Evolutionary conservation across 2,888 invertebrate species (phyloP).

Genomic region (Melikaiella ostensackeni): DNA sequence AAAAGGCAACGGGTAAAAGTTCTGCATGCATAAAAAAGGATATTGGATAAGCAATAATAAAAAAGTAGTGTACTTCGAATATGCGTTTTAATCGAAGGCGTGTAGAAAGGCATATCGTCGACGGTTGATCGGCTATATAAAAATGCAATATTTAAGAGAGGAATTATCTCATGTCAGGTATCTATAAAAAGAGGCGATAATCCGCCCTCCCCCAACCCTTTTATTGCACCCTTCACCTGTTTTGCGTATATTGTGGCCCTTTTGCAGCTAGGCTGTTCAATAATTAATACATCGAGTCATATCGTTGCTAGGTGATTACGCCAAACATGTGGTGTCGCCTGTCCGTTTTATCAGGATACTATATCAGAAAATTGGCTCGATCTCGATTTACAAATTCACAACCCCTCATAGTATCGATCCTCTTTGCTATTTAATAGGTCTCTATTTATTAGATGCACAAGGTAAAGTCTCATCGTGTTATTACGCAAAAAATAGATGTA

Average conservation of each 20-base stretch:
- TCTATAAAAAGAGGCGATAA: constrained; percentile 57
- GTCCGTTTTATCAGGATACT: constrained; percentile 10
- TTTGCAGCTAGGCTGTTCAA: constrained; percentile 60
- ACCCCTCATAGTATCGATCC: constrained; percentile 1
- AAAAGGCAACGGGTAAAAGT: constrained; percentile 21
- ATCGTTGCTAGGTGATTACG: constrained; percentile 71
- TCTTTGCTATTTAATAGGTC: not conserved
- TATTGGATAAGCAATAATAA: constrained; percentile 4
- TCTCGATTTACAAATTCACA: constrained; percentile 30
- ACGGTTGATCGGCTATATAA: constrained; percentile 63
- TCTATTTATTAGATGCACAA: not conserved
- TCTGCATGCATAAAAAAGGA: not conserved
- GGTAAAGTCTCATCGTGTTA: not conserved
- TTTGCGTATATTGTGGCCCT: constrained; percentile 50
- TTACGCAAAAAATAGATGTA: too few species aligned
- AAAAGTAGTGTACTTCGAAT: constrained; percentile 45
- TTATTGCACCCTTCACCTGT: constrained; percentile 40
- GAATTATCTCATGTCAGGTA: constrained; percentile 68
- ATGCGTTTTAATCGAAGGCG: constrained; percentile 67
- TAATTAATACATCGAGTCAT: constrained; percentile 69
- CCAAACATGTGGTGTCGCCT: constrained; percentile 59
- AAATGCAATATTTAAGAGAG: constrained; percentile 65
- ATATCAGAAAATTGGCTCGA: constrained; percentile 33
- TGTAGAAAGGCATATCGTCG: constrained; percentile 66
- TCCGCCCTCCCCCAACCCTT: constrained; percentile 41